A percentile compares a stretch with the other conserved stretches of the same genome.
Conservation (phyloP, 2,797 vertebrate species). For the Cossypha dichroa region DNA sequence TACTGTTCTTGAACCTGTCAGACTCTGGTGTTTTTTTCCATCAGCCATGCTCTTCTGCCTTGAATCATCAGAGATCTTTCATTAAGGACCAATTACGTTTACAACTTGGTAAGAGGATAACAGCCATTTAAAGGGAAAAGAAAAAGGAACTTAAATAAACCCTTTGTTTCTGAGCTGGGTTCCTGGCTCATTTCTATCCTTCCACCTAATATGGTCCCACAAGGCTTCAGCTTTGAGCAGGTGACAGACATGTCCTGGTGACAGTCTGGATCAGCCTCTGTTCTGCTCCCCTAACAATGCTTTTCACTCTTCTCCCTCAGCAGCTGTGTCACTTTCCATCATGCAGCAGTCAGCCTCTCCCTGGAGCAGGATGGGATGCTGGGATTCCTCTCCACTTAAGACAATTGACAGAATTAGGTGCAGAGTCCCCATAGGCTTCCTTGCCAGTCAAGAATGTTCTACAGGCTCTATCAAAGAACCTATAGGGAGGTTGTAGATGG, state of each 20-base stretch:
- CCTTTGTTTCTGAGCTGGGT: neutral
- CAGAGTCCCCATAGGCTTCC: neutral
- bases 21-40: neutral
- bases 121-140: neutral
- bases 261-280: neutral
- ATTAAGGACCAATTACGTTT: neutral
- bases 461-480: neutral
- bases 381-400: neutral
- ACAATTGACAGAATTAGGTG: neutral
- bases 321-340: accelerated
- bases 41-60: neutral
- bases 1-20: neutral
- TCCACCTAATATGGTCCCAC: neutral
- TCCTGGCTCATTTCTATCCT: neutral
- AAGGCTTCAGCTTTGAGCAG: neutral
- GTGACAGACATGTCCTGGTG: neutral
- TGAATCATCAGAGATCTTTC: neutral
- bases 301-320: neutral
- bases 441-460: neutral
- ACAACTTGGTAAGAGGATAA: neutral
- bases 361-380: neutral
- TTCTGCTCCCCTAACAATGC: neutral
- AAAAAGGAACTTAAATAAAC: neutral
- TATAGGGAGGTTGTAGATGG: neutral
- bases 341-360: neutral